Base-by-base conservation (phyloP, 2,113 vertebrate species). In the Parotia lawesii region DNA sequence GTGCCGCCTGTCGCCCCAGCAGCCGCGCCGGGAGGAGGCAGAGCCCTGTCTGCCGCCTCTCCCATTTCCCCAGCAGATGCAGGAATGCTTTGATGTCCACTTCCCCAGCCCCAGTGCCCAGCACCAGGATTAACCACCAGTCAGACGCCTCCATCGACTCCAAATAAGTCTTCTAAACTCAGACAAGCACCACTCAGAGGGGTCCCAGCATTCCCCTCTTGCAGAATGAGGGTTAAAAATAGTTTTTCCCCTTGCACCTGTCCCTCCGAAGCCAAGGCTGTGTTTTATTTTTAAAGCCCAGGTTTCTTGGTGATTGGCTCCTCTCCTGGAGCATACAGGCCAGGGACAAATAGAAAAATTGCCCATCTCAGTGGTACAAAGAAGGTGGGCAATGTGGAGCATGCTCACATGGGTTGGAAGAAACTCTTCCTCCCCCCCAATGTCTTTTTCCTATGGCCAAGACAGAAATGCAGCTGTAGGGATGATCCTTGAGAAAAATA, bases 51-150 rank as follows among this genome's bases (percentile, higher is more conserved):
- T 90, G 92, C 61, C 0, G 3, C 89, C 40, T 88, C 57, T 93
- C 64, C 80, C 47, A 10, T 69, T 90, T 89, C 67, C 64, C 82
- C 45, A 69, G 87, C 56, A 88, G 90, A 79, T 86, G 24, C 56
- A 91, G 72, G 87, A 94, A 93, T 90, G 91, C 93, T 95, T 95
- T 94, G 91, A 87, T 91, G 64, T 93, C 73, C 2, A 2, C 19
- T 92, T 48, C 44, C 29, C 67, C 4, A 6, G 67, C 65, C 65
- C 58, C 4, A 74, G 70, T 22, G 1, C 48, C 71, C 72, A 73
- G 79, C 60, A 44, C 73, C 38, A 51, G 78, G 84, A 91, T 95
- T 89, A 96, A 70, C 74, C 87, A 85, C 66, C 45, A 54, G 64
- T 69, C 70, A 66, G 45, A 91, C 24, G 24, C 33, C 22, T 65